Base-by-base conservation (phyloP, 2,113 vertebrate species). In the Cynoglossus semilaevis region DNA sequence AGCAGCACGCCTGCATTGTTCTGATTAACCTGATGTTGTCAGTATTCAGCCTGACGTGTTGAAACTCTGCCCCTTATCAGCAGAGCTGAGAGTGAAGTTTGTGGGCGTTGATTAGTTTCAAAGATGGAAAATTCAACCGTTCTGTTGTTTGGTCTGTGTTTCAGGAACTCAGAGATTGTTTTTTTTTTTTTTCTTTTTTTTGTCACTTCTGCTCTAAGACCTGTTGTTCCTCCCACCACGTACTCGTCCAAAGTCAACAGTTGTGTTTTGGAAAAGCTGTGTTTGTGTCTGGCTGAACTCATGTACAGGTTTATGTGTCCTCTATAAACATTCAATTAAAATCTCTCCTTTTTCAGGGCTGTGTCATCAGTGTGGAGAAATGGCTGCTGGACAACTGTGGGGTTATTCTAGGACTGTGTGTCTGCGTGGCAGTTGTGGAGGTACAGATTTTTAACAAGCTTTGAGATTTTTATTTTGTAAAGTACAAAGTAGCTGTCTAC, bases 321-420 rank as follows among this genome's bases (percentile, higher is more conserved):
- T 50, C 63, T 58, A 10, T 43, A 37, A 29, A 41, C 13, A 2
- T 50, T 17, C 5, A 17, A 41, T 52, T 38, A 45, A 7, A 43
- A 14, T 50, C 22, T 61, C 35, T 48, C 48, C 40, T 37, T 58
- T 16, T 72, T 14, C 34, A 98, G 96, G 95, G 95, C 13, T 98
- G 96, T 72, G 77, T 87, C 70, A 41, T 77, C 62, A 92, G 72
- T 56, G 92, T 94, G 70, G 90, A 96, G 84, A 74, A 62, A 13
- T 98, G 96, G 95, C 64, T 98, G 41, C 63, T 90, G 76, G 90
- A 93, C 35, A 96, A 97, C 79, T 90, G 90, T 62, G 93, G 91
- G 59, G 60, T 95, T 79, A 94, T 98, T 88, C 86, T 98, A 45
- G 95, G 95, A 29, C 90, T 95, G 70, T 95, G 92, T 55, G 81